A percentile compares a stretch with the other conserved stretches of the same genome.
Evolutionary conservation across 2,888 invertebrate species (phyloP).

Genomic region (Ophion slaviceki): DNA sequence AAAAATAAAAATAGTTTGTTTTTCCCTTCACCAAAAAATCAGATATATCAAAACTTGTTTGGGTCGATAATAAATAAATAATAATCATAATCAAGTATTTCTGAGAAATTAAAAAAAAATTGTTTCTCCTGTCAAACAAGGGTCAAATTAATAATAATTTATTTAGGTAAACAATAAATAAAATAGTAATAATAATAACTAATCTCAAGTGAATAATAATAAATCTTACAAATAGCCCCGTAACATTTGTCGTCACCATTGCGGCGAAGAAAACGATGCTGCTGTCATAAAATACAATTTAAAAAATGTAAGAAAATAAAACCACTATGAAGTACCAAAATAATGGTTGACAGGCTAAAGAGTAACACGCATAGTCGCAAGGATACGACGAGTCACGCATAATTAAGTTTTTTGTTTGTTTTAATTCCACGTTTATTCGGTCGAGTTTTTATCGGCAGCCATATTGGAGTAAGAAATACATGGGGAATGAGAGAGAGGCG

Average conservation of each 20-base stretch:
- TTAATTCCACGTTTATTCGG: background rate
- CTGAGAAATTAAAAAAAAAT: background rate
- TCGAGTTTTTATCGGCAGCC: slow-evolving; percentile 33
- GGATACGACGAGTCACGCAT: background rate
- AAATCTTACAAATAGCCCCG: no score
- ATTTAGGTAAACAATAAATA: background rate
- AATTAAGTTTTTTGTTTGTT: slow-evolving; percentile 14
- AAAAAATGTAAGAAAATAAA: background rate
- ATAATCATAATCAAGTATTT: no score
- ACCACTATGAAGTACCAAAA: no score
- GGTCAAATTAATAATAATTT: no score
- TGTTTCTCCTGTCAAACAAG: no score
- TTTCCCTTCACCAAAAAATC: background rate
- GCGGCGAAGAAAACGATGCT: no score
- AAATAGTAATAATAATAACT: no score
- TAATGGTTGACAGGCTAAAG: background rate
- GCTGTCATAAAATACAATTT: background rate
- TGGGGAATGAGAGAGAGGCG: background rate
- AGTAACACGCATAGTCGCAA: slow-evolving; percentile 2
- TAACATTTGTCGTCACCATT: no score
- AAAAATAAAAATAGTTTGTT: background rate
- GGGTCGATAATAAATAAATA: no score
- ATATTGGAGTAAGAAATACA: slow-evolving; percentile 36
- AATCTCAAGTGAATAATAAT: no score
- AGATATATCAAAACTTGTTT: no score